Conservation (phyloP, 2,113 vertebrate species). For the Leucoraja erinaceus region DNA sequence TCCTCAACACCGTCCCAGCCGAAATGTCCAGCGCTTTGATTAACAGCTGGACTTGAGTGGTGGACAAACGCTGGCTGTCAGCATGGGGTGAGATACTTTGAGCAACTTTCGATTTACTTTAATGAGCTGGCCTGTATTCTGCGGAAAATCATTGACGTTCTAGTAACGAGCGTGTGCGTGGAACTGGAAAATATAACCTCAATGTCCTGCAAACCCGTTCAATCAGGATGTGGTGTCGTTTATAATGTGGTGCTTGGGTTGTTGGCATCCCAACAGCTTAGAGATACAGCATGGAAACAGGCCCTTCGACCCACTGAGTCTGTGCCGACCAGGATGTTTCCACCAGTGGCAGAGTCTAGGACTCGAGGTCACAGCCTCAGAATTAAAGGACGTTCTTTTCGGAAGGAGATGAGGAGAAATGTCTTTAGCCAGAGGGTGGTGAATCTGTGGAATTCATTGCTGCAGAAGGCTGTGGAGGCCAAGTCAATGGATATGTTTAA, state of each 20-base stretch:
- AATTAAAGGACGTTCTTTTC: no score
- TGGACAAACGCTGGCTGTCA: neutral
- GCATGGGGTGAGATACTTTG: neutral
- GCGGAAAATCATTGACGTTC: neutral
- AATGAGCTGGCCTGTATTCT: neutral
- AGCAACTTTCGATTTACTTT: neutral
- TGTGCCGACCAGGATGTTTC: no score
- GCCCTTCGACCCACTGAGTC: no score
- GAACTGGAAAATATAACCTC: neutral
- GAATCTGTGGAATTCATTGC: no score
- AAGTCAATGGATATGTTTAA: no score
- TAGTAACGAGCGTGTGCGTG: neutral
- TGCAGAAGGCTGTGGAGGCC: no score
- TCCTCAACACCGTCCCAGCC: neutral
- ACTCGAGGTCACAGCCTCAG: no score
- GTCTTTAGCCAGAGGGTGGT: no score
- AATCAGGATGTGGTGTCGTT: neutral
- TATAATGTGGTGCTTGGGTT: neutral
- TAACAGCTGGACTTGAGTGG: neutral
- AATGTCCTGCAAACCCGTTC: neutral
- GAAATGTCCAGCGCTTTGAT: neutral
- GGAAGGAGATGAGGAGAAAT: no score
- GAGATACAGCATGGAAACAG: no score
- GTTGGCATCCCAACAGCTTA: no score
- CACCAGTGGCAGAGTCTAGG: no score